phyloP scores from a whole-genome alignment of 2,888 invertebrate genomes.

The Mycalesis mineus region DNA sequence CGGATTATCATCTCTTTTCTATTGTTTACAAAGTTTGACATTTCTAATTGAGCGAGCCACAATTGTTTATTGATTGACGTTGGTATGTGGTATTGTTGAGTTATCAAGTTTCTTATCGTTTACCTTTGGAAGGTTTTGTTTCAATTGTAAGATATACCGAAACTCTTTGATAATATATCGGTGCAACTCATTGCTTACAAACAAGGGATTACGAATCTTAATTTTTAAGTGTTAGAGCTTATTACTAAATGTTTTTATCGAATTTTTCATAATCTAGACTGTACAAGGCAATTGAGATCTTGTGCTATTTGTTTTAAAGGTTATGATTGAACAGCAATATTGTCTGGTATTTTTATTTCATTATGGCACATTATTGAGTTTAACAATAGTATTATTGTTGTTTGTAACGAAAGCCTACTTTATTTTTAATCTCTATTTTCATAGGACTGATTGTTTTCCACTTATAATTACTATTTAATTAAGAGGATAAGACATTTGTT shows the following conservation, averaged over 20 bases:
- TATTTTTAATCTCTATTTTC: too few relatives aligned
- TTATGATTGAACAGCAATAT: too few relatives aligned
- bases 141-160: background rate
- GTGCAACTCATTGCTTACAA: background rate
- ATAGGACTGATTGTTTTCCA: too few relatives aligned
- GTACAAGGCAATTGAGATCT: too few relatives aligned
- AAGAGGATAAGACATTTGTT: too few relatives aligned
- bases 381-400: too few relatives aligned
- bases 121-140: slow-evolving; percentile 7
- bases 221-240: background rate
- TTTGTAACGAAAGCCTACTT: too few relatives aligned
- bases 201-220: background rate
- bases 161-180: background rate
- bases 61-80: background rate
- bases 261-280: background rate
- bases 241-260: background rate
- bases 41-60: background rate
- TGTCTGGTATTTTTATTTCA: too few relatives aligned
- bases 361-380: too few relatives aligned
- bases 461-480: too few relatives aligned
- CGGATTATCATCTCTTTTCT: background rate
- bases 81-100: slow-evolving; percentile 4
- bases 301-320: too few relatives aligned
- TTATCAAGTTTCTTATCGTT: background rate
- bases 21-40: background rate